These are phyloP conservation scores for Microcebus jonahi DNA, from an alignment of 2,113 vertebrate species.

Conservation along the genomic window DNA sequence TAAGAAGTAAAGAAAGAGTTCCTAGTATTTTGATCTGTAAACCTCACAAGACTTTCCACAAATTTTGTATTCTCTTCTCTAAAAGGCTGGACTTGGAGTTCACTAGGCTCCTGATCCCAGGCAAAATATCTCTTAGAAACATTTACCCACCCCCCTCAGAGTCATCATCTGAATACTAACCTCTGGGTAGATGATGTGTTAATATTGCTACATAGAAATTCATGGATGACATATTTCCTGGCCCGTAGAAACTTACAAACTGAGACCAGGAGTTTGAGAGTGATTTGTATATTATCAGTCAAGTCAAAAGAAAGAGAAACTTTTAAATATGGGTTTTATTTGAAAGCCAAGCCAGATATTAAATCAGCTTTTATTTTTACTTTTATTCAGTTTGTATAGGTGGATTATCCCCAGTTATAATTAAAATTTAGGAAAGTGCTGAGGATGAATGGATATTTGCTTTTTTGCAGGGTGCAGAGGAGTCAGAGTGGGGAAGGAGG, in stretches of 20 bases:
- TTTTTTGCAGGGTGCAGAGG: neutral
- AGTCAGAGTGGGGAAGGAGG: neutral
- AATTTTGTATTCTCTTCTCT: neutral
- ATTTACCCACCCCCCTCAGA: neutral
- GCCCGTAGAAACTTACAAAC: neutral
- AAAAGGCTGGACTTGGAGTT: neutral
- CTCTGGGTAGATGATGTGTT: neutral
- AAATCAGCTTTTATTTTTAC: neutral
- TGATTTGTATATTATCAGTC: neutral
- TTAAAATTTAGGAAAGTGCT: slow-evolving; percentile 8
- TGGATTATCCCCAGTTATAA: neutral
- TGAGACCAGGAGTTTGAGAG: neutral
- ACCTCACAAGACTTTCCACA: neutral
- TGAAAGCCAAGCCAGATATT: slow-evolving; percentile 32
- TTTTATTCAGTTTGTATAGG: neutral
- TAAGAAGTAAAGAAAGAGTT: neutral
- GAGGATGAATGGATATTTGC: neutral
- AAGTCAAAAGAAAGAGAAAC: slow-evolving; percentile 34
- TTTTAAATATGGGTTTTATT: slow-evolving; percentile 34
- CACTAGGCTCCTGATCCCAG: neutral
- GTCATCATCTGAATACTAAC: neutral
- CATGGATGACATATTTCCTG: neutral
- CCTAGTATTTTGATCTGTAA: neutral
- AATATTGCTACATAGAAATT: neutral
- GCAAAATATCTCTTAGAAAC: neutral